A percentile compares a stretch with the other conserved stretches of the same genome.
Conservation (phyloP, 1,140 invertebrate genomes). For the Episyrphus balteatus region DNA sequence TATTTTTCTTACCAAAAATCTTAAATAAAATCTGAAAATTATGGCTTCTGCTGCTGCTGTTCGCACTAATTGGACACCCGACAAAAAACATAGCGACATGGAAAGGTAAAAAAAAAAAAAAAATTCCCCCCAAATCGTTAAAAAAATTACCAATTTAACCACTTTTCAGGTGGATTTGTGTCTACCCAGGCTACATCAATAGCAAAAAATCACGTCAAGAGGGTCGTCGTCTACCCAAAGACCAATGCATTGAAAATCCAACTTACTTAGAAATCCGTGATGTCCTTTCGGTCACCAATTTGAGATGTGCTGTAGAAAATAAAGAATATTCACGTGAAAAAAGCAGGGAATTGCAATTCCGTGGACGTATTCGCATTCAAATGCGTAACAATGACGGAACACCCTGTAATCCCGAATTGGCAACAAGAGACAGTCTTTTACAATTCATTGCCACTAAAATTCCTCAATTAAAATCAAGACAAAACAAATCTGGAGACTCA, state of each 20-base stretch:
- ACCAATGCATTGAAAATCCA: conserved; percentile 86
- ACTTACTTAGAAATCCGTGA: conserved; percentile 88
- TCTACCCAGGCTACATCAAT: conserved; percentile 95
- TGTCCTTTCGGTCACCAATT: conserved; percentile 68
- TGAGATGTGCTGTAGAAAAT: conserved; percentile 85
- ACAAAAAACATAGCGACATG: conserved; percentile 54
- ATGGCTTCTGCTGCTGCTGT: conserved; percentile 36
- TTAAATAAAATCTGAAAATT: not conserved
- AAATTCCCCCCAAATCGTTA: not conserved
- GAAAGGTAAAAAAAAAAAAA: conserved; percentile 35
- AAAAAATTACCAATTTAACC: not conserved
- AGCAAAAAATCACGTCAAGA: conserved; percentile 81
- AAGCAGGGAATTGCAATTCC: conserved; percentile 71
- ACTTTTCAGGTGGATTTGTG: conserved; percentile 81
- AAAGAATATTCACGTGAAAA: conserved; percentile 86
- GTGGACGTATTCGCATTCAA: conserved; percentile 84
- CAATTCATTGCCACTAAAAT: conserved; percentile 72
- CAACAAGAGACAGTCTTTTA: conserved; percentile 66
- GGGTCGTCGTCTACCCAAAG: conserved; percentile 73
- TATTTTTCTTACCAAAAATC: not conserved
- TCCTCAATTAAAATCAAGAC: conserved; percentile 79
- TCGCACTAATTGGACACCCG: conserved; percentile 43
- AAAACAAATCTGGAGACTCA: conserved; percentile 21
- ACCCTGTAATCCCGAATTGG: conserved; percentile 59
- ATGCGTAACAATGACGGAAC: conserved; percentile 86